These are phyloP conservation scores for Drosophila neonasuta DNA, from an alignment of 2,888 invertebrate species.

Conservation along the genomic window DNA sequence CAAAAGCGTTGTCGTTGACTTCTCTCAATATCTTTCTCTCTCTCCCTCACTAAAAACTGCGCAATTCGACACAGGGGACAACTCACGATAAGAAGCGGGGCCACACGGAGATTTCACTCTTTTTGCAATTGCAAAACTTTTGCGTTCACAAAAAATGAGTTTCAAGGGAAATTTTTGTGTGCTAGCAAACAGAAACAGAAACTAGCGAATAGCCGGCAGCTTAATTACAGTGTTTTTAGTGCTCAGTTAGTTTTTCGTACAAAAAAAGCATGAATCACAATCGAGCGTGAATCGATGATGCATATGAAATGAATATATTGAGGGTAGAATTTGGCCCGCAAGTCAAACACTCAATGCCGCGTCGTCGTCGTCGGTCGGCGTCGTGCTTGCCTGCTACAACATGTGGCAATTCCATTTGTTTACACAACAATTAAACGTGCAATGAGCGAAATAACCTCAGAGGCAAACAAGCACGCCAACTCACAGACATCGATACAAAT, in stretches of 20 bases:
- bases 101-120: slow-evolving; percentile 14
- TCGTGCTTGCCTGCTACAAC: slow-evolving; percentile 36
- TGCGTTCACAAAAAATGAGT: slow-evolving; percentile 19
- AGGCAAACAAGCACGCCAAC: slow-evolving; percentile 24
- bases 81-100: not conserved
- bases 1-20: slow-evolving; percentile 58
- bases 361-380: slow-evolving; percentile 8
- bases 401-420: slow-evolving; percentile 66
- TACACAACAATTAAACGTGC: slow-evolving; percentile 64
- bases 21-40: slow-evolving; percentile 22
- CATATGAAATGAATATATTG: slow-evolving; percentile 14
- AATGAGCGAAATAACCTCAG: slow-evolving; percentile 45
- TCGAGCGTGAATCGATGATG: slow-evolving; percentile 37
- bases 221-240: slow-evolving; percentile 51
- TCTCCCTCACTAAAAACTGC: slow-evolving; percentile 15
- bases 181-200: slow-evolving; percentile 12
- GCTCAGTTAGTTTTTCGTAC: slow-evolving; percentile 26
- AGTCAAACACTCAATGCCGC: slow-evolving; percentile 46
- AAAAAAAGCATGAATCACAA: slow-evolving; percentile 39
- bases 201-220: slow-evolving; percentile 2
- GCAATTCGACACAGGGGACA: slow-evolving; percentile 25
- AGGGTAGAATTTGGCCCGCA: slow-evolving; percentile 23
- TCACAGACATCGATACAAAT: slow-evolving; percentile 15
- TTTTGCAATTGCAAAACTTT: slow-evolving; percentile 46
- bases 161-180: slow-evolving; percentile 43